phyloP scores from a whole-genome alignment of 2,113 vertebrate species.

The Myanophis thanlyinensis region DNA sequence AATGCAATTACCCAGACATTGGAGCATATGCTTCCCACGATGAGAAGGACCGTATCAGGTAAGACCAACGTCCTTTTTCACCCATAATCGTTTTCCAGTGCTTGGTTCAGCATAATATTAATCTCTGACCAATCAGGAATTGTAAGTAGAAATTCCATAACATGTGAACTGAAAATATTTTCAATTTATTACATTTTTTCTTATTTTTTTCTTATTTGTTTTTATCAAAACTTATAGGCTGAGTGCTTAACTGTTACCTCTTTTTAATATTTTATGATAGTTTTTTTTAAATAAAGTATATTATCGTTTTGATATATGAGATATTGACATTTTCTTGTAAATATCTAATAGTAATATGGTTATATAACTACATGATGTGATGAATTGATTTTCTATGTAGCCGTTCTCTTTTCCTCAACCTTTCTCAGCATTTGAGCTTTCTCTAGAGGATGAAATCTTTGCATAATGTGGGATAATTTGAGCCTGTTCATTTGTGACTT shows the following conservation, averaged over 20 bases:
- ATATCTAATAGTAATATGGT: background rate
- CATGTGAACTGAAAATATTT: background rate
- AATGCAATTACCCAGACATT: too few relatives aligned
- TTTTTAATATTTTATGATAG: background rate
- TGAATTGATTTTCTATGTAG: background rate
- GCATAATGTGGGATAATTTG: background rate
- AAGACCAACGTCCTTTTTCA: too few relatives aligned
- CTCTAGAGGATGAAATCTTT: background rate
- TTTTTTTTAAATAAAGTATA: background rate
- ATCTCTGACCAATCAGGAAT: background rate
- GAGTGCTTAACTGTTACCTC: background rate
- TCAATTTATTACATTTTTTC: background rate
- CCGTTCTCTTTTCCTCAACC: background rate
- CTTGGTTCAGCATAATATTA: background rate
- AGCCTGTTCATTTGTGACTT: background rate
- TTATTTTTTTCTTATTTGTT: background rate
- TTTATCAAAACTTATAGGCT: background rate
- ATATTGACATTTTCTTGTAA: background rate
- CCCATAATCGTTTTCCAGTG: background rate
- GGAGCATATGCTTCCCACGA: too few relatives aligned
- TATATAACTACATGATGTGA: background rate
- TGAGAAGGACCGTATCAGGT: too few relatives aligned
- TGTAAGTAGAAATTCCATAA: background rate
- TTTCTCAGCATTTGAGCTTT: background rate
- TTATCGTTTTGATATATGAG: background rate